Evolutionary conservation across 2,113 vertebrate genomes (phyloP), one percentile per base, ranked within the genome.

Genomic region (Amphiprion ocellaris): DNA sequence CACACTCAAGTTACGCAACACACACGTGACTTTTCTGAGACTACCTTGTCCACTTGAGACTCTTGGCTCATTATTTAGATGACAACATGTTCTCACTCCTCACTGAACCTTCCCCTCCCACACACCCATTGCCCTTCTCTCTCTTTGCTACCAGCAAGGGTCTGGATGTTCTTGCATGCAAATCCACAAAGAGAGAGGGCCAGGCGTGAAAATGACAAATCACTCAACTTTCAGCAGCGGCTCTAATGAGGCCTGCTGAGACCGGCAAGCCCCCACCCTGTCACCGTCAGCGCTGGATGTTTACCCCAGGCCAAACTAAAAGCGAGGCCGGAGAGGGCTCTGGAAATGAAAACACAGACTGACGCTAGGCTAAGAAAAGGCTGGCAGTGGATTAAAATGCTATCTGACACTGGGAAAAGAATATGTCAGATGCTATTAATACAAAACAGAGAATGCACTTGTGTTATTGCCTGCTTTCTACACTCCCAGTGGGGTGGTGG

Each of bases 341-440:
- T 69, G 78, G 55, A 88, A 90, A 91, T 65, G 69, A 77, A 79
- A 85, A 84, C 58, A 53, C 19, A 70, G 69, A 46, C 21, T 79
- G 69, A 86, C 76, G 53, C 81, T 44, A 8, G 44, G 70, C 82
- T 86, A 77, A 75, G 72, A 68, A 83, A 75, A 73, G 85, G 23
- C 83, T 50, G 41, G 69, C 66, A 30, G 74, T 61, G 88, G 90
- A 91, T 91, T 85, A 78, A 62, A 86, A 80, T 75, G 90, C 68
- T 77, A 88, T 82, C 74, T 70, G 92, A 90, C 84, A 87, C 85
- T 74, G 64, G 82, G 68, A 80, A 77, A 79, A 87, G 61, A 76
- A 61, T 41, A 83, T 74, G 88, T 92, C 90, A 91, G 73, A 83
- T 60, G 89, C 79, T 93, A 92, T 90, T 89, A 92, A 94, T 93